A percentile compares a stretch with the other conserved stretches of the same genome.
These are phyloP conservation scores for Drymonia ruficornis DNA, from an alignment of 2,888 invertebrate genomes.

Conservation along the genomic window DNA sequence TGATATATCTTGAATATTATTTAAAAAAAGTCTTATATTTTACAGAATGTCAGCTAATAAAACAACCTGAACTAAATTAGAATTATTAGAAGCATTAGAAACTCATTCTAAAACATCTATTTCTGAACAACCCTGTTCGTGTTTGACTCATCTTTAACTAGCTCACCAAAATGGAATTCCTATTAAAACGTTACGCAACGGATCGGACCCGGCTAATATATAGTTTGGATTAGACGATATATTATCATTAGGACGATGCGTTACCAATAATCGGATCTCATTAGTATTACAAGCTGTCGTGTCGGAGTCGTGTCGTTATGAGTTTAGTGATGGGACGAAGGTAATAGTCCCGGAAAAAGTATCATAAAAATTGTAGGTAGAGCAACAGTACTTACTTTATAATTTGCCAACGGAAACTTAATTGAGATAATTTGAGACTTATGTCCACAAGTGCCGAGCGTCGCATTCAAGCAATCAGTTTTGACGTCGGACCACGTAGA, in stretches of 20 bases:
- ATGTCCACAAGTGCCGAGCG: too few species aligned
- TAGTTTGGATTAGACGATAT: constrained; percentile 25
- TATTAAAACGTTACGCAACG: constrained; percentile 32
- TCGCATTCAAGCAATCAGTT: too few species aligned
- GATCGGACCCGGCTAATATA: constrained; percentile 11
- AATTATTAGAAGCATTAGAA: too few species aligned
- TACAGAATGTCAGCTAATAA: too few species aligned
- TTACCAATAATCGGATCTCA: constrained; percentile 47
- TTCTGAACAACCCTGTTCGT: not conserved
- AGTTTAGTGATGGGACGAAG: not conserved
- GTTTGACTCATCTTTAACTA: not conserved
- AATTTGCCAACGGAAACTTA: too few species aligned
- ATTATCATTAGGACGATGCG: constrained; percentile 49
- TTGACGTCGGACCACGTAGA: too few species aligned
- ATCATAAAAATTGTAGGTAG: too few species aligned
- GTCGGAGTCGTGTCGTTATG: constrained; percentile 1
- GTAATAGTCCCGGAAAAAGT: not conserved
- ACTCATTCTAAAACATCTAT: not conserved
- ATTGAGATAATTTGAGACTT: too few species aligned
- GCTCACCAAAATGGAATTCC: constrained; percentile 5
- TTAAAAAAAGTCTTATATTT: too few species aligned
- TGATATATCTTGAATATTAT: too few species aligned
- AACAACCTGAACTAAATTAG: too few species aligned
- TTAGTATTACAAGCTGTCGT: constrained; percentile 37
- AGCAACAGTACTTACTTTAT: too few species aligned